Base-by-base conservation (phyloP, 2,113 vertebrate species). In the Microcebus murinus region DNA sequence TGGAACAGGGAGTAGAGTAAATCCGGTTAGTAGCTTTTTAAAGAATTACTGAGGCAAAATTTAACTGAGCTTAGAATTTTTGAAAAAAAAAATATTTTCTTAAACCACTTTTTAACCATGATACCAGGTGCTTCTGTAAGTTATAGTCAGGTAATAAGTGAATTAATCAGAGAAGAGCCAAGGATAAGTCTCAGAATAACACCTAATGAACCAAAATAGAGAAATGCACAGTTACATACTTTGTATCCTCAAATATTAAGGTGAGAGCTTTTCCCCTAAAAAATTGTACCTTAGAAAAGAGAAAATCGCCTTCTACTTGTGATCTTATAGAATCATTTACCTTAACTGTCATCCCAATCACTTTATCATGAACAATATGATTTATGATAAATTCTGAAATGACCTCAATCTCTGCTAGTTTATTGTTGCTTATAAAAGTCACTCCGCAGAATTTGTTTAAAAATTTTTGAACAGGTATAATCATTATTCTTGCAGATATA, bases 21-120 rank as follows among this genome's bases (percentile, higher is more conserved):
- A 85, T 61, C 50, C 48, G 57, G 39, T 18, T 45, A 89, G 63
- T 45, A 82, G 27, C 29, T 95, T 95, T 93, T 77, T 50, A 80
- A 76, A 74, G n/a, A 90, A 52, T 79, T 73, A 68, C 31, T 87
- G 39, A 94, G 88, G 18, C 20, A 91, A 87, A 71, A 74, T 85
- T 81, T 89, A 89, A 92, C 9, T 63, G 15, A 82, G 4, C 65
- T 94, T 87, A 83, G 42, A 68, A 48, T 87, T 65, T n/a, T 12
- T 65, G 31, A 9, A 15, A 57, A 57, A 57, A 57, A 42, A 36
- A 34, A 45, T 76, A 5, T 59, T 80, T 85, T 71, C 71, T 94
- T 93, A 70, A 90, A 11, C 18, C 79, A 79, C 7, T 50, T 89
- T 63, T 21, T 50, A 83, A 68, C 27, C 80, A 45, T 77, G 59